Evolutionary conservation across 2,113 vertebrate species (phyloP).

Genomic region (Eolophus roseicapilla): DNA sequence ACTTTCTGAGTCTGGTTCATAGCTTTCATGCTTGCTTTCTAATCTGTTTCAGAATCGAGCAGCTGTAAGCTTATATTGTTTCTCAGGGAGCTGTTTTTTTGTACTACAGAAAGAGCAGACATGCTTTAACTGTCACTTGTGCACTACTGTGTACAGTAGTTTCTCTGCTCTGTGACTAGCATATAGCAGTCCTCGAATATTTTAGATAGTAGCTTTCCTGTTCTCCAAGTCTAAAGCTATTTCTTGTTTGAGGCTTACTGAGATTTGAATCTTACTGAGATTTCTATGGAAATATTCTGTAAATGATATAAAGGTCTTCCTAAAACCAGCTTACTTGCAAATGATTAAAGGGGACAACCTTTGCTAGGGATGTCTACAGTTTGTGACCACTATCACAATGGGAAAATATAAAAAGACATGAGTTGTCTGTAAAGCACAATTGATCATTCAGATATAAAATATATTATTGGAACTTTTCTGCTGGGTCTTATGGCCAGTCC

Average conservation of each 20-base stretch:
- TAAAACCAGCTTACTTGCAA: background rate
- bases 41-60: background rate
- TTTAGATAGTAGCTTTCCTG: background rate
- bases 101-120: background rate
- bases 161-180: background rate
- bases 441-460: background rate
- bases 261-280: background rate
- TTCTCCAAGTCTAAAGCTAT: background rate
- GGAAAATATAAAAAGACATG: background rate
- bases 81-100: background rate
- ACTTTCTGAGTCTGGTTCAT: slow-evolving; percentile 7
- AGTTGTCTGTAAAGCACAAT: background rate
- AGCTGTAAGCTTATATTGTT: background rate
- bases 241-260: background rate
- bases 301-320: background rate
- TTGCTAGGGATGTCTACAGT: background rate
- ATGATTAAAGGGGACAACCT: background rate
- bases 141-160: background rate
- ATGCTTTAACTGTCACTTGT: background rate
- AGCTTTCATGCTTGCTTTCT: slow-evolving; percentile 16
- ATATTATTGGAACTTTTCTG: background rate
- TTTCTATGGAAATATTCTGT: background rate
- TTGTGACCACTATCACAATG: background rate
- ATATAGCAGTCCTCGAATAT: background rate
- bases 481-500: background rate